These are phyloP conservation scores for Cynopterus sphinx DNA, from an alignment of 2,797 vertebrate genomes.

Conservation along the genomic window DNA sequence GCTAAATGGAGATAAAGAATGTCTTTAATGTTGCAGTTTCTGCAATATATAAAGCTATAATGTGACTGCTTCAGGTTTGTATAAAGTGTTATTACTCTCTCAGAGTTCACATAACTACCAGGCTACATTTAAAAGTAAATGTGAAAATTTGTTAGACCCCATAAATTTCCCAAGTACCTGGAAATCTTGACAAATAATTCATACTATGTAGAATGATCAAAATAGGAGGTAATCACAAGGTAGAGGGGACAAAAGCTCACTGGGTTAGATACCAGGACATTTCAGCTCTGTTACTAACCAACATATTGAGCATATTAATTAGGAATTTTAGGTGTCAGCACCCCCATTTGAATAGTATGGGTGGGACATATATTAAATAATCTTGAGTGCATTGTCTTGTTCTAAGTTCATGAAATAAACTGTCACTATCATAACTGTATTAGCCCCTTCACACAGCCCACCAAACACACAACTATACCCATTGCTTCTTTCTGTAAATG, in stretches of 20 bases:
- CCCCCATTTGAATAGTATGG: background rate
- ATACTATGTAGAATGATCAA: background rate
- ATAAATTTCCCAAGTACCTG: background rate
- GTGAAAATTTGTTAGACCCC: constrained; percentile 8
- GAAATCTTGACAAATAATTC: background rate
- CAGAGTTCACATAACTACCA: constrained; percentile 29
- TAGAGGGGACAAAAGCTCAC: background rate
- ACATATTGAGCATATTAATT: background rate
- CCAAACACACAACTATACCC: constrained; percentile 65
- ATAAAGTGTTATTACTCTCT: background rate
- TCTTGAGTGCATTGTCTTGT: background rate
- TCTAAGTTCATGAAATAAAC: background rate
- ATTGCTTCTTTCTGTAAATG: constrained; percentile 81
- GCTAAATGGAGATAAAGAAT: background rate
- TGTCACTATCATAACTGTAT: background rate
- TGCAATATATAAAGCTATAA: background rate
- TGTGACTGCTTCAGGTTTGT: background rate
- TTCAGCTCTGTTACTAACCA: background rate
- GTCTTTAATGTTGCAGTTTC: constrained; percentile 12
- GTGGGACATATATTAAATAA: background rate
- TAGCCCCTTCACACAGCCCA: background rate
- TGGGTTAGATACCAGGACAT: background rate
- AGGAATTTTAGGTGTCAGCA: background rate
- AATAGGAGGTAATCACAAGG: background rate
- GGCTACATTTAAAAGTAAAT: background rate